These are phyloP conservation scores for Sinocyclocheilus maitianheensis DNA, from an alignment of 2,113 vertebrate species.

Conservation along the genomic window DNA sequence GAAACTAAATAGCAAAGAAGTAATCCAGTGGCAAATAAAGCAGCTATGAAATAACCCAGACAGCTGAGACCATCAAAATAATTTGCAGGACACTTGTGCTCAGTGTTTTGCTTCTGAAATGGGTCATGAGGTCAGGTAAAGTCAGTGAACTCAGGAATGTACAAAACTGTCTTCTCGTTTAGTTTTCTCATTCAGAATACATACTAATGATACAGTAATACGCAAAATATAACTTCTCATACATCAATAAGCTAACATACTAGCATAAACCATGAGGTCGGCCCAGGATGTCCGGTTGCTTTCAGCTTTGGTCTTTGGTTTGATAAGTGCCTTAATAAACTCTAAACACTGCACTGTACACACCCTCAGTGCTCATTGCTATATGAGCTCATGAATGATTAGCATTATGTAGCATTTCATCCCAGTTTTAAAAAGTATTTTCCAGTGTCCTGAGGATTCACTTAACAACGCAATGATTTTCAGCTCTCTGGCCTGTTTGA, in stretches of 20 bases:
- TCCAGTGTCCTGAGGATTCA: neutral
- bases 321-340: slow-evolving; percentile 45
- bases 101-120: neutral
- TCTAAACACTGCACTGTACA: neutral
- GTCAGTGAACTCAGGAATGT: neutral
- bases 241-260: no score
- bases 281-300: neutral
- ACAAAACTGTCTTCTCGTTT: neutral
- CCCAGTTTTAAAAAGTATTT: neutral
- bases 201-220: neutral
- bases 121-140: neutral
- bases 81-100: neutral
- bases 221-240: neutral
- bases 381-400: neutral
- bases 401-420: slow-evolving; percentile 1
- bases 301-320: neutral
- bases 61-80: neutral
- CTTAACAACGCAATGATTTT: neutral
- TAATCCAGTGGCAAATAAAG: neutral
- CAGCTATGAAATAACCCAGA: neutral
- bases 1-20: slow-evolving; percentile 48
- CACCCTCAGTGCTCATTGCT: neutral
- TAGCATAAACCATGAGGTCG: neutral
- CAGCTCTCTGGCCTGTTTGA: neutral
- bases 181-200: neutral